These are phyloP conservation scores for Sinocyclocheilus anophthalmus DNA, from an alignment of 2,113 vertebrate species.

Conservation along the genomic window DNA sequence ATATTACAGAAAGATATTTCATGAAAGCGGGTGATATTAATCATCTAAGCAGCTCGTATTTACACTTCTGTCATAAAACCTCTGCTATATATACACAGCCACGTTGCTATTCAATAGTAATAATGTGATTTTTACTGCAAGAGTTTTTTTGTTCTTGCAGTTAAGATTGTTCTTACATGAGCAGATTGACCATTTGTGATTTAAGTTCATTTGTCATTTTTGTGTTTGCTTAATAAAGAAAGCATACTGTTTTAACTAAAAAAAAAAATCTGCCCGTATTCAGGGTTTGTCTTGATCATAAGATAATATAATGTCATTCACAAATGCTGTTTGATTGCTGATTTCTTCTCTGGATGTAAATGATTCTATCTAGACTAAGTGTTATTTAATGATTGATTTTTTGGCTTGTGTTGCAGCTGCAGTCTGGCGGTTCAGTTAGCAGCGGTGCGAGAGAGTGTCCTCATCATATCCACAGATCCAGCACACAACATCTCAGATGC, in stretches of 20 bases:
- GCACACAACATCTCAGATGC: conserved; percentile 97
- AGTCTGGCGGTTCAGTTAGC: conserved; percentile 93
- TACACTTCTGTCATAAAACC: background rate
- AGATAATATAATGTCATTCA: background rate
- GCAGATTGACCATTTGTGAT: background rate
- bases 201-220: background rate
- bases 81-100: background rate
- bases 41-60: background rate
- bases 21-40: background rate
- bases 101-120: background rate
- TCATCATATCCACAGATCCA: conserved; percentile 97
- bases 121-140: background rate
- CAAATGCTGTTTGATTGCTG: no score
- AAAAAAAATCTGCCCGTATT: background rate
- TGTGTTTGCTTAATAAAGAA: background rate
- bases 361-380: background rate
- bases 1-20: background rate
- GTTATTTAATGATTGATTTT: no score
- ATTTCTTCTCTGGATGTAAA: background rate
- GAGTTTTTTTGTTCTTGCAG: background rate
- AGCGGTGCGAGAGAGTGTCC: conserved; percentile 91
- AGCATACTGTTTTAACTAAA: background rate
- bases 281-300: no score
- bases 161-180: background rate
- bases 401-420: conserved; percentile 74